Conservation (phyloP, 2,113 vertebrate genomes). For the Pachyramphus minor region DNA sequence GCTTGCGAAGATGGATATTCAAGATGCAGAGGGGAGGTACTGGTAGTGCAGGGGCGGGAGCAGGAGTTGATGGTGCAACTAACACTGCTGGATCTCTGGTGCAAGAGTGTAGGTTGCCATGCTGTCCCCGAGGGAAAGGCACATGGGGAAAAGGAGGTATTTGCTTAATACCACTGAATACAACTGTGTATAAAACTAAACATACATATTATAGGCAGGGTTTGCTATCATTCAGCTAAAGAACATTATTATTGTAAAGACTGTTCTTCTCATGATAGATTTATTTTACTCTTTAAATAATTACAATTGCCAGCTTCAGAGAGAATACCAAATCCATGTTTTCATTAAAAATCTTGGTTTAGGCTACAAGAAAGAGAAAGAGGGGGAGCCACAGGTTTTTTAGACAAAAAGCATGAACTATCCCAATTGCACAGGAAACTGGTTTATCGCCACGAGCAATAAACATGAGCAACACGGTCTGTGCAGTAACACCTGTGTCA, state of each 20-base stretch:
- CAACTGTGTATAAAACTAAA: background rate
- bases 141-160: background rate
- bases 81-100: background rate
- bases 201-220: background rate
- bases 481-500: background rate
- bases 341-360: background rate
- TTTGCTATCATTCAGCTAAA: background rate
- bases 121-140: background rate
- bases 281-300: background rate
- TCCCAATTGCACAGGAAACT: accelerated
- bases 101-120: accelerated
- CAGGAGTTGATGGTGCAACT: background rate
- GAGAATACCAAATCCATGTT: background rate
- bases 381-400: background rate
- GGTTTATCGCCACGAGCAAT: accelerated
- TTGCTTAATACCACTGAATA: background rate
- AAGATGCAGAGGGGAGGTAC: accelerated
- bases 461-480: too few relatives aligned
- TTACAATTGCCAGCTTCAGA: background rate
- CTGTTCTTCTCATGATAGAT: background rate
- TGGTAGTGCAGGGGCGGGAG: background rate
- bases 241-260: background rate
- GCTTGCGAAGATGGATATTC: background rate
- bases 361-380: background rate
- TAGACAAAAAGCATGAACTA: background rate